Conservation (phyloP, 2,888 invertebrate species). For the Nipponacmea schrenckii region DNA sequence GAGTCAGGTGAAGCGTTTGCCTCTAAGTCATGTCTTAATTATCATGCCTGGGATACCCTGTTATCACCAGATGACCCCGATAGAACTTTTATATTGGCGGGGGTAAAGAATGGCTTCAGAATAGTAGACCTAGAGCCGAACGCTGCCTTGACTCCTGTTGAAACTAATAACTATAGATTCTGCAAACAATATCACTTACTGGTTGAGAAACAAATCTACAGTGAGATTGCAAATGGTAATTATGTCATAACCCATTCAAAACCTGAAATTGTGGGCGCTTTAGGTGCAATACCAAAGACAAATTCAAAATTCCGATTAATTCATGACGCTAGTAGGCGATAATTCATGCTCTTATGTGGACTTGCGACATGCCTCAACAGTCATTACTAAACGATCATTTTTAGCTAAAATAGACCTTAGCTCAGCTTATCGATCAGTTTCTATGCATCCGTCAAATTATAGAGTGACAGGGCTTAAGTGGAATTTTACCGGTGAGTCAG, state of each 20-base stretch:
- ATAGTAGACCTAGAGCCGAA: slow-evolving; percentile 12
- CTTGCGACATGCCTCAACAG: neutral
- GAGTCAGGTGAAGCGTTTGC: neutral
- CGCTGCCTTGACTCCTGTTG: slow-evolving; percentile 3
- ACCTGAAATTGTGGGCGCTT: neutral
- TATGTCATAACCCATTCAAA: neutral
- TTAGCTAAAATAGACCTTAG: neutral
- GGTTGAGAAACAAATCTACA: no score
- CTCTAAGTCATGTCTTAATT: neutral
- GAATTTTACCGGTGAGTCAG: neutral
- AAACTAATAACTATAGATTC: slow-evolving; percentile 19
- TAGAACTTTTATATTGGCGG: slow-evolving; percentile 16
- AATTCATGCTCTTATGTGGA: neutral
- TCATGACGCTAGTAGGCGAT: neutral
- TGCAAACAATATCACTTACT: slow-evolving; percentile 6
- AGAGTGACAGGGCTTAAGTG: slow-evolving; percentile 7
- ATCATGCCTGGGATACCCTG: neutral
- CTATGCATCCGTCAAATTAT: slow-evolving; percentile 16
- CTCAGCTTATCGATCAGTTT: slow-evolving; percentile 13
- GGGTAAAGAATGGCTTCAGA: slow-evolving; percentile 18
- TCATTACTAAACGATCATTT: neutral
- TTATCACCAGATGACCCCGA: slow-evolving; percentile 9
- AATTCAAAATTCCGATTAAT: neutral
- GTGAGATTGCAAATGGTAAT: neutral
- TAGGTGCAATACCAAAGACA: slow-evolving; percentile 3